These are phyloP conservation scores for Neodiprion pinetum DNA, from an alignment of 1,140 invertebrate species.

Conservation along the genomic window DNA sequence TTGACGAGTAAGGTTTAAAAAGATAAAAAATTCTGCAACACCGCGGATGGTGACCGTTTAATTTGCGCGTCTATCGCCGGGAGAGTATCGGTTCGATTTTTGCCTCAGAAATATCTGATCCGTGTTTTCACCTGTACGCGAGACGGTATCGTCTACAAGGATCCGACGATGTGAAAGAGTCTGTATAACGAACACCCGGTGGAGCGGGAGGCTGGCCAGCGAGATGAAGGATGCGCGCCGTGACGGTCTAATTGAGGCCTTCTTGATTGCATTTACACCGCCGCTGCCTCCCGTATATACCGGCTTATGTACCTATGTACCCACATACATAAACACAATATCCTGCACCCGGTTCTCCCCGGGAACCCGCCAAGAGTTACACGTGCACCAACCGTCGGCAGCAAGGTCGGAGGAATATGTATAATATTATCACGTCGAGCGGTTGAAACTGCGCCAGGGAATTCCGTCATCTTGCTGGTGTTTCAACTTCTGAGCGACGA, in stretches of 20 bases:
- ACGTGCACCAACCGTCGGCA: neutral
- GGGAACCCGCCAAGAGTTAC: neutral
- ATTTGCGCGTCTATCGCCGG: too few species aligned
- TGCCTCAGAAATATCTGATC: too few species aligned
- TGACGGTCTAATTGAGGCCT: slow-evolving; percentile 57
- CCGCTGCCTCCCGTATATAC: slow-evolving; percentile 42
- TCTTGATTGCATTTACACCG: slow-evolving; percentile 58
- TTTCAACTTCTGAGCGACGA: neutral
- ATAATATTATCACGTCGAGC: neutral
- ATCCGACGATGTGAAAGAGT: neutral
- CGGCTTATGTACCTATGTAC: neutral
- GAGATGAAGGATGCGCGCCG: slow-evolving; percentile 54
- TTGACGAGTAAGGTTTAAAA: too few species aligned
- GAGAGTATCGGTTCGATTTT: too few species aligned
- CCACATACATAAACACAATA: neutral
- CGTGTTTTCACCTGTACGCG: neutral
- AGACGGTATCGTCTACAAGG: neutral
- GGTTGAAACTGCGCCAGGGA: neutral
- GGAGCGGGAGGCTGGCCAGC: slow-evolving; percentile 19
- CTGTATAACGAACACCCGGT: slow-evolving; percentile 22
- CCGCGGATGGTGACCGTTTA: too few species aligned
- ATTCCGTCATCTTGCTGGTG: neutral
- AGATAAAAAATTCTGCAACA: too few species aligned
- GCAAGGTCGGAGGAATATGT: too few species aligned
- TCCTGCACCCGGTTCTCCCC: slow-evolving; percentile 1